Evolutionary conservation across 2,888 invertebrate species (phyloP), one percentile per base, ranked within the genome.

Genomic region (Mongoloraphidia duomilia): DNA sequence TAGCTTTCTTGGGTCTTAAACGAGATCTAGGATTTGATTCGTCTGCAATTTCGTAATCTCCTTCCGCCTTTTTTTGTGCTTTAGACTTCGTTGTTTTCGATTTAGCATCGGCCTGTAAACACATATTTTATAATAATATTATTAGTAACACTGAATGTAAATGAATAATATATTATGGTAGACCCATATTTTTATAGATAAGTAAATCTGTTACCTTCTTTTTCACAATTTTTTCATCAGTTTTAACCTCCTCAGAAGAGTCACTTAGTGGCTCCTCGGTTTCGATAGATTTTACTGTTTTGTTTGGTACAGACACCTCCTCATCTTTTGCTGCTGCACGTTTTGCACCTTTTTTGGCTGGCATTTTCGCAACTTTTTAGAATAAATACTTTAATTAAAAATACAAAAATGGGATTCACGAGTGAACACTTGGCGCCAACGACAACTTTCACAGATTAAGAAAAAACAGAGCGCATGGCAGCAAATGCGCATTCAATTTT

Each of bases 321-420:
- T 44, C 44, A 37, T 35, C 44, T 13, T 37, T 37, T 10, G 3
- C 5, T 26, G 13, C 40, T 13, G 33, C 44, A 36, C 44, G 44
- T 44, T 44, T 44, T 35, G 44, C 14, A n/a, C 33, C 37, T 36
- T 44, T 44, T 44, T 34, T 44, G 12, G 44, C 36, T 13, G 44
- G 36, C 44, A 44, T 44, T 34, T 37, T 44, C 26, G 26, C 26
- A 26, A 26, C 26, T 26, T 26, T 26, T 26, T 26, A 26, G 26
- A 26, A 6, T 26, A 26, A 26, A 26, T 26, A 26, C 26, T 26
- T 26, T 26, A 26, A 26, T 26, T 26, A 26, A 26, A 26, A 26
- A 26, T 26, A 26, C 6, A 26, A 26, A 26, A 26, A 26, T 26
- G 26, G 5, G 26, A 26, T 26, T 26, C 26, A 26, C 26, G 26